phyloP scores from a whole-genome alignment of 92 coral and sea anemone species.

The Actinernus sp. region DNA sequence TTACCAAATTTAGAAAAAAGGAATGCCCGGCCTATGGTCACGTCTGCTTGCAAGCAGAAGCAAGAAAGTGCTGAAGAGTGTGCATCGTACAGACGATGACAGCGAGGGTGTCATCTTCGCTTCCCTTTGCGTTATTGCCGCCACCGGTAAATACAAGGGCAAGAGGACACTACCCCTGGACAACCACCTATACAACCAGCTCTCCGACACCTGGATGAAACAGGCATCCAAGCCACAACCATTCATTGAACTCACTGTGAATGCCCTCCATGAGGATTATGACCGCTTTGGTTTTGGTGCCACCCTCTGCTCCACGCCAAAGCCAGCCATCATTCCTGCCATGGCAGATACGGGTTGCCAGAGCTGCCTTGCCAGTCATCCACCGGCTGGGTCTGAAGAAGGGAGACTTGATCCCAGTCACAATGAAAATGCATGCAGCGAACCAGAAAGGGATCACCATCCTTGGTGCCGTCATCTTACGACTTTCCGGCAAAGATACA shows the following conservation, averaged over 20 bases:
- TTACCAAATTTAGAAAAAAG: conserved; percentile 24
- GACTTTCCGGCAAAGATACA: conserved; percentile 52
- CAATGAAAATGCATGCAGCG: no score
- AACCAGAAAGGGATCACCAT: no score
- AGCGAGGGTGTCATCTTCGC: conserved; percentile 55
- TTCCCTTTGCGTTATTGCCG: conserved; percentile 42
- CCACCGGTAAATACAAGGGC: conserved; percentile 8
- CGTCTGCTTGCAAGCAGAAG: conserved; percentile 15
- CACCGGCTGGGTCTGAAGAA: no score
- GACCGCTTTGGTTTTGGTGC: no score
- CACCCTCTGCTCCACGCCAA: no score
- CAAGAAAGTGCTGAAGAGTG: neutral
- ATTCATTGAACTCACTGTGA: conserved; percentile 31
- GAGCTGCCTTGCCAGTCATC: no score
- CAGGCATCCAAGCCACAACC: no score
- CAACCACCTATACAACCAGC: conserved; percentile 66
- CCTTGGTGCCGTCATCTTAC: conserved; percentile 57
- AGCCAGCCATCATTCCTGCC: no score
- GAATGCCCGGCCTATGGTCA: conserved; percentile 66
- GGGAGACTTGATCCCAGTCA: no score
- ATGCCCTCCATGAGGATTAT: conserved; percentile 59
- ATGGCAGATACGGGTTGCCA: no score
- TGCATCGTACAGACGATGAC: no score
- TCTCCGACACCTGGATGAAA: no score
- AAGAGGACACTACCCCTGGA: conserved; percentile 25